Evolutionary conservation across 2,797 vertebrate species (phyloP), one percentile per base, ranked within the genome.

Genomic region (Sylvia borin): DNA sequence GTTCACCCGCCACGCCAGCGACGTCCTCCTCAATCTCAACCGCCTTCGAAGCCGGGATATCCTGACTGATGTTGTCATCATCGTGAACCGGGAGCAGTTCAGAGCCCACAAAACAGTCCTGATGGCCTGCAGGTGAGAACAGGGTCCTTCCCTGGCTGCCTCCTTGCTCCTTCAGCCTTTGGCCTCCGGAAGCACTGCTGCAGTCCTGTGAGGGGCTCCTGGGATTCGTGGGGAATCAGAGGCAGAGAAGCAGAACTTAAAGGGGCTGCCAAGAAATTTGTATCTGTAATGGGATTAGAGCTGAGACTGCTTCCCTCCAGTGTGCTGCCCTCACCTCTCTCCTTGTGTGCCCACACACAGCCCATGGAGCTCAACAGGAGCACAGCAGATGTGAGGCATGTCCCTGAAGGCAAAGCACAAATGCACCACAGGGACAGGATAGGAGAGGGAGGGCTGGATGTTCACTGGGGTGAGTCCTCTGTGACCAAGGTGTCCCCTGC

Each of bases 51-150:
- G 98, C 97, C 97, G 99, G 80, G 99, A 99, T 70, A 99, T 99
- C 91, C 98, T 99, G 93, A 99, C 99, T 0, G 99, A 99, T n/a
- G 99, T 99, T 20, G 99, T 99, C 55, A 99, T 99, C 85, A 97
- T 99, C 19, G 99, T 99, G 47, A 99, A 98, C 98, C 98, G 99
- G 40, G 99, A 99, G 95, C 99, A 99, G 98, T 99, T 99, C 58
- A 98, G 99, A 85, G 99, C 99, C 73, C 99, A 99, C 97, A 99
- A 99, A 98, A 99, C 99, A 0, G 99, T 99, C 75, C 98, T 99
- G 91, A 99, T 99, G 99, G 99, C 99, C 95, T 99, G 99, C 99
- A 99, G 99, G 99, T 99, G 95, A 96, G 97, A 85, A n/a, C 58
- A 38, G 60, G 16, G 17, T 45, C 32, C 13, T 29, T 76, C 38